Base-by-base conservation (phyloP, 1,140 invertebrate genomes). In the Pogonus chalceus region DNA sequence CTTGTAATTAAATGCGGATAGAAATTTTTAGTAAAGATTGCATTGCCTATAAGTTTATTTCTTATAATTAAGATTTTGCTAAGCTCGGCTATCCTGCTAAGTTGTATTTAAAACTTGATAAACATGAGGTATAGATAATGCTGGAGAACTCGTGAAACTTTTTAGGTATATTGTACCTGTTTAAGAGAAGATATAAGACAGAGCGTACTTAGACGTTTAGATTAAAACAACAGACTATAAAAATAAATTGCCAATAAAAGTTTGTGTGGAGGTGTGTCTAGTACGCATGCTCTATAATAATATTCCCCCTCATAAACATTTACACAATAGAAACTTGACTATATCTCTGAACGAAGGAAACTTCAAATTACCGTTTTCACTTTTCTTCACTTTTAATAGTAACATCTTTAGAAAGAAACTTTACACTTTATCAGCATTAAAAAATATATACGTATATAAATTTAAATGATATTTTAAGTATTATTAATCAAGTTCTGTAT, bases 191-290 rank as follows among this genome's bases (percentile, higher is more conserved):
- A n/a, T n/a, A n/a, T n/a, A n/a, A n/a, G n/a, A n/a, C 9, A 43
- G 9, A 18, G 37, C 7, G 9, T 43, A 3, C 18, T 4, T 12
- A 43, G 37, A 31, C 26, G 37, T 43, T 43, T 43, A 43, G 37
- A 43, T 43, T 43, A 43, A 43, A 43, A 43, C 37, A 43, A 43
- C 9, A 9, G 37, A 43, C 37, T 43, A 43, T 43, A 43, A 43
- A 43, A 43, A 43, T 43, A 43, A 43, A 43, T 43, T 43, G 37
- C 37, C 37, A 43, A 43, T 43, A 43, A 43, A 43, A 43, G 7
- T 43, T 43, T 43, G 7, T 31, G 26, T 31, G 26, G 26, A 4
- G 4, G 26, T 31, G 14, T 31, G 26, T 4, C 26, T 31, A n/a
- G n/a, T n/a, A 14, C 26, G 26, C 26, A 7, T 31, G 26, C 26